phyloP scores from a whole-genome alignment of 1,140 invertebrate genomes.

The Protaetia brevitarsis region DNA sequence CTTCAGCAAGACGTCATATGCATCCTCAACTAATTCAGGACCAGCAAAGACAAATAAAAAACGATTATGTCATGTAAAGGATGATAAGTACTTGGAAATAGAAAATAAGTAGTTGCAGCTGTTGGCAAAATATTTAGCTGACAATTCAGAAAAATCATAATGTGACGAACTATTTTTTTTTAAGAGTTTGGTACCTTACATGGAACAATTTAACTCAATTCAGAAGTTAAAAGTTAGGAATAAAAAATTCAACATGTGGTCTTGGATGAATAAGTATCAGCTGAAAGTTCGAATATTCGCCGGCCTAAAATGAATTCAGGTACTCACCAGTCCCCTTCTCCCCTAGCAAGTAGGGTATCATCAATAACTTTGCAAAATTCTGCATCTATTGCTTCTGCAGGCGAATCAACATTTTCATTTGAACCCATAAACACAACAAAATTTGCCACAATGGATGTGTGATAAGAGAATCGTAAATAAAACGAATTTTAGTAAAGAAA shows the following conservation, averaged over 20 bases:
- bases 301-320: not conserved
- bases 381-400: too few species aligned
- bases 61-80: too few species aligned
- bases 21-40: not conserved
- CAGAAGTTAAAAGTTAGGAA: not conserved
- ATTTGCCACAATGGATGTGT: too few species aligned
- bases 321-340: not conserved
- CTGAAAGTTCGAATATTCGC: not conserved
- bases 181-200: too few species aligned
- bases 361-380: too few species aligned
- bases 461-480: too few species aligned
- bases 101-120: slow-evolving; percentile 16
- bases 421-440: too few species aligned
- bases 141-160: slow-evolving; percentile 15
- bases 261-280: slow-evolving; percentile 1
- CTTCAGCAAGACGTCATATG: not conserved
- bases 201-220: too few species aligned
- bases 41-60: not conserved
- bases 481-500: too few species aligned
- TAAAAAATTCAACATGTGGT: not conserved
- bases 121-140: not conserved
- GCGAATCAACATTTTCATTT: too few species aligned
- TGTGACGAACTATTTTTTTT: slow-evolving; percentile 13
- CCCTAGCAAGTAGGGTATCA: too few species aligned
- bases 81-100: not conserved